Percentiles rank a stretch among this genome's conserved stretches.
phyloP scores from a whole-genome alignment of 1,140 invertebrate genomes.

The Polypedilum pembai region DNA sequence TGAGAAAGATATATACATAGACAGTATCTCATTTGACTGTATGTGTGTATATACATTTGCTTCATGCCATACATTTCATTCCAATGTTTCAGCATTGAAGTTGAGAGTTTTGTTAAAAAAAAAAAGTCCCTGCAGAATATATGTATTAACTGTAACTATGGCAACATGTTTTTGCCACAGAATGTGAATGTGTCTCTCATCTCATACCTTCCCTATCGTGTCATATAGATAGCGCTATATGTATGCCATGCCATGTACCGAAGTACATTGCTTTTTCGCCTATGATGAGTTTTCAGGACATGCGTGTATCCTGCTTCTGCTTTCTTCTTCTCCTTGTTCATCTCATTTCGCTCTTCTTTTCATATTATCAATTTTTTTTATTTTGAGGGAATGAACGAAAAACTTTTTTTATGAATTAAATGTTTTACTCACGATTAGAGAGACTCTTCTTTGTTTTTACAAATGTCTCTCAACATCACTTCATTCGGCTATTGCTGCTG shows the following conservation, averaged over 20 bases:
- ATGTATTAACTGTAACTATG: slow-evolving; percentile 27
- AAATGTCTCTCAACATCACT: not conserved
- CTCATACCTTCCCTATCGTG: not conserved
- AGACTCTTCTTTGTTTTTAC: not conserved
- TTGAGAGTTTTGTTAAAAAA: not conserved
- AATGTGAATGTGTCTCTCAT: slow-evolving; percentile 15
- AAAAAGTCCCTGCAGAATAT: slow-evolving; percentile 26
- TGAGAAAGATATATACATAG: not conserved
- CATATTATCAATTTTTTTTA: too few species aligned
- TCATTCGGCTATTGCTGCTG: not conserved
- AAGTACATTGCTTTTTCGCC: slow-evolving; percentile 15
- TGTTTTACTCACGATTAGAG: slow-evolving; percentile 11
- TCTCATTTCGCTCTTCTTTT: too few species aligned
- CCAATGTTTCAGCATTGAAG: slow-evolving; percentile 24
- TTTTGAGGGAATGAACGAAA: not conserved
- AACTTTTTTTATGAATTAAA: slow-evolving; percentile 26
- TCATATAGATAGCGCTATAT: not conserved
- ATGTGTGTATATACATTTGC: not conserved
- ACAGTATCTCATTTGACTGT: not conserved
- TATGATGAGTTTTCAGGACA: slow-evolving; percentile 27
- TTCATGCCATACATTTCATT: not conserved
- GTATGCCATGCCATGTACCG: not conserved
- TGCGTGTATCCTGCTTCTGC: slow-evolving; percentile 15
- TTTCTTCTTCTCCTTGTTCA: too few species aligned
- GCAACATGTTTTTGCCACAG: slow-evolving; percentile 25